Conservation (phyloP, 2,797 vertebrate genomes). For the Oryzias dopingdopingensis region DNA sequence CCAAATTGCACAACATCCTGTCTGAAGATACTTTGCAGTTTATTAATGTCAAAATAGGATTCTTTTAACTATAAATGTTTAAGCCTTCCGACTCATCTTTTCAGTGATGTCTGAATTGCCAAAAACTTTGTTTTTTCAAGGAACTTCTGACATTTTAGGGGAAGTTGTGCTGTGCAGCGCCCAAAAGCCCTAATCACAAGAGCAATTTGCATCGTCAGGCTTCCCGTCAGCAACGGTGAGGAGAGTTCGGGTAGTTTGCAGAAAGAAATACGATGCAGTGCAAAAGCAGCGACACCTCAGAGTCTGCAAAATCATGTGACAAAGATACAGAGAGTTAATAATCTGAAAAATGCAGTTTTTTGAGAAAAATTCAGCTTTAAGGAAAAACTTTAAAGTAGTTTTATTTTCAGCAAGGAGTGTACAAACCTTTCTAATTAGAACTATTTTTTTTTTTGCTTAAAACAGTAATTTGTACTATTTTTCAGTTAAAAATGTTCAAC, state of each 20-base stretch:
- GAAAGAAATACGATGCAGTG: constrained; percentile 89
- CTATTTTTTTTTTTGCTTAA: too few relatives aligned
- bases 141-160: constrained; percentile 14
- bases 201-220: constrained; percentile 4
- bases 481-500: too few relatives aligned
- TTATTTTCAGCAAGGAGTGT: too few relatives aligned
- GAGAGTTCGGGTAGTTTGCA: constrained; percentile 71
- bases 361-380: too few relatives aligned
- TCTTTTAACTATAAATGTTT: neutral
- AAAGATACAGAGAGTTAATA: neutral
- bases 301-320: constrained; percentile 68
- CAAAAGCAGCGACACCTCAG: constrained; percentile 86
- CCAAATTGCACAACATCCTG: neutral
- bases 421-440: too few relatives aligned
- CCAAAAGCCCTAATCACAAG: neutral
- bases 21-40: neutral
- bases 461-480: too few relatives aligned
- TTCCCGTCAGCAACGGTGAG: constrained; percentile 52
- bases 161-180: constrained; percentile 18
- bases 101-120: constrained; percentile 3
- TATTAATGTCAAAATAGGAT: neutral
- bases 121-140: constrained; percentile 5
- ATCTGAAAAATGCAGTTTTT: neutral
- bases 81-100: neutral
- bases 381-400: too few relatives aligned